These are phyloP conservation scores for Zygothrica quintamaculata DNA, from an alignment of 2,888 invertebrate species.

Conservation along the genomic window DNA sequence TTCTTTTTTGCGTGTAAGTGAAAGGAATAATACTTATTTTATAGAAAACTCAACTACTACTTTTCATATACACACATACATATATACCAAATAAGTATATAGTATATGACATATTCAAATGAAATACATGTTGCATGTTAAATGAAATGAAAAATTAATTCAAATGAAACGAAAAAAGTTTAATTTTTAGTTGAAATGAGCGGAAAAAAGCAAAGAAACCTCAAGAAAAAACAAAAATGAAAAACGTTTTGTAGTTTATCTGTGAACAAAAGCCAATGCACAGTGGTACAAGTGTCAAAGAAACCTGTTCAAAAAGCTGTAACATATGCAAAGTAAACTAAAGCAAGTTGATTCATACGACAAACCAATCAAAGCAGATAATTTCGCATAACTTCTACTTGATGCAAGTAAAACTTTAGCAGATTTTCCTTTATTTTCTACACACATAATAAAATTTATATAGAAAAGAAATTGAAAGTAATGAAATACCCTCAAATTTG, in stretches of 20 bases:
- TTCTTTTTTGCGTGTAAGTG: slow-evolving; percentile 43
- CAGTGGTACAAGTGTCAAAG: slow-evolving; percentile 31
- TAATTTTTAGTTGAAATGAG: slow-evolving; percentile 17
- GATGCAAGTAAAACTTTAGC: too few relatives aligned
- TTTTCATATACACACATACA: not conserved
- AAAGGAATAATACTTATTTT: not conserved
- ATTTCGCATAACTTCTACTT: too few relatives aligned
- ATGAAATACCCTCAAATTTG: too few relatives aligned
- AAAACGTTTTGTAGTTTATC: slow-evolving; percentile 20
- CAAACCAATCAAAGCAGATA: too few relatives aligned
- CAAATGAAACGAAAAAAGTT: slow-evolving; percentile 33
- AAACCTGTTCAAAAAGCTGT: too few relatives aligned
- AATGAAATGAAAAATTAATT: slow-evolving; percentile 69
- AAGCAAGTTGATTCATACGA: too few relatives aligned
- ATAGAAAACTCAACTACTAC: not conserved
- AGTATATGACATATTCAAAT: slow-evolving; percentile 18
- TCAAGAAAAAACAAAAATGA: slow-evolving; percentile 10
- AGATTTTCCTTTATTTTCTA: too few relatives aligned
- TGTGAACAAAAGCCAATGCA: slow-evolving; percentile 20
- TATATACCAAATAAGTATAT: too few relatives aligned
- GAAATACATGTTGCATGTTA: slow-evolving; percentile 31
- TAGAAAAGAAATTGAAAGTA: too few relatives aligned
- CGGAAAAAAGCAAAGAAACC: slow-evolving; percentile 13
- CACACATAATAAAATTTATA: too few relatives aligned
- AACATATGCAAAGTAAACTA: not conserved